phyloP scores from a whole-genome alignment of 2,888 invertebrate genomes.

The Rotaria sp. region DNA sequence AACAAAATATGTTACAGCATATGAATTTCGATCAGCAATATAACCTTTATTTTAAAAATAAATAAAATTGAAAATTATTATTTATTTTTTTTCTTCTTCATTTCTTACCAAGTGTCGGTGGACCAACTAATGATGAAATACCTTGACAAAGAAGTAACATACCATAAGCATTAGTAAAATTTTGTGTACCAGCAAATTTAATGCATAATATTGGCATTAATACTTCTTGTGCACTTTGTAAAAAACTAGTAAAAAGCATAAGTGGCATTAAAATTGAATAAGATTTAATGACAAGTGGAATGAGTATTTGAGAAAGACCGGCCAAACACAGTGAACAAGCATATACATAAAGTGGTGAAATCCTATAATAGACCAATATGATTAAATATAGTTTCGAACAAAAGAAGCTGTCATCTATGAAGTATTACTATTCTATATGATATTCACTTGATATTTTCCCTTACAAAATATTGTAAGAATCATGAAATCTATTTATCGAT shows the following conservation, averaged over 20 bases:
- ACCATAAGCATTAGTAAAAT: constrained; percentile 39
- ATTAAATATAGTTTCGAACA: too few species aligned
- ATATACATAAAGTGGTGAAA: constrained; percentile 32
- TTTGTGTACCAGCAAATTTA: constrained; percentile 34
- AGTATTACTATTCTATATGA: too few species aligned
- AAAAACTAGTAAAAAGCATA: constrained; percentile 33
- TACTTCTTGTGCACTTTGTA: constrained; percentile 36
- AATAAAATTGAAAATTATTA: not conserved
- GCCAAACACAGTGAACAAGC: constrained; percentile 29
- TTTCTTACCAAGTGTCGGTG: constrained; percentile 32
- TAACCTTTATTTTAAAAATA: not conserved
- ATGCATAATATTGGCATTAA: constrained; percentile 38
- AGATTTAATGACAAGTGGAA: constrained; percentile 30
- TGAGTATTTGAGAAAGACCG: constrained; percentile 31
- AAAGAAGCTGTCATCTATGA: too few species aligned
- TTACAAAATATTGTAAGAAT: too few species aligned
- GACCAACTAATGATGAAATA: constrained; percentile 33
- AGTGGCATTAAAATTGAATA: constrained; percentile 32
- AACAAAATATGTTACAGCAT: not conserved
- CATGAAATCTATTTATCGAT: too few species aligned
- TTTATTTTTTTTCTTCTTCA: too few species aligned
- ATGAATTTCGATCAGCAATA: not conserved
- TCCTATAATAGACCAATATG: not conserved
- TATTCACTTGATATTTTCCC: too few species aligned
- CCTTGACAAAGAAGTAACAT: constrained; percentile 40